phyloP scores from a whole-genome alignment of 2,888 invertebrate species.

The Campoletis raptor region DNA sequence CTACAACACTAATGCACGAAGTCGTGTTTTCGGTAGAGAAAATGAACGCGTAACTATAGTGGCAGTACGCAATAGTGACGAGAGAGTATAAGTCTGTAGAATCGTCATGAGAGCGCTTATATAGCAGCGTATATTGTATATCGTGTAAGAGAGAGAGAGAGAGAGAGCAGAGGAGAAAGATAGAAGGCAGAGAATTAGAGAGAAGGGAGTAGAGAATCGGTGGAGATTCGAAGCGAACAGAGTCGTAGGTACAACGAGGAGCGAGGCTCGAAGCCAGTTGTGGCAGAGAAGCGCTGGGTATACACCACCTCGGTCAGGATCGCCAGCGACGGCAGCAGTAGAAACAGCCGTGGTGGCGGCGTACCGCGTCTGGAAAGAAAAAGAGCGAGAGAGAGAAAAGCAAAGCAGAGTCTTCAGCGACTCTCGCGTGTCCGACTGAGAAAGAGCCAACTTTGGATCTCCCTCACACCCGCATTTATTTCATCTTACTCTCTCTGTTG shows the following conservation, averaged over 20 bases:
- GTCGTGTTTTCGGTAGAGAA: conserved; percentile 66
- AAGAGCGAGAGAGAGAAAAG: conserved; percentile 72
- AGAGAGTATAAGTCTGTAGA: conserved; percentile 61
- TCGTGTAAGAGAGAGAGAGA: not conserved
- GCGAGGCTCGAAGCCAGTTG: conserved; percentile 68
- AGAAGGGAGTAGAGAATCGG: conserved; percentile 47
- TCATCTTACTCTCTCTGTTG: conserved; percentile 12
- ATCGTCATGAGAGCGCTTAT: conserved; percentile 60
- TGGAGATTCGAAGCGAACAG: conserved; percentile 51
- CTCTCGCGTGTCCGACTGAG: conserved; percentile 47
- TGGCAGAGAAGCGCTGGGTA: conserved; percentile 64
- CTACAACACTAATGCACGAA: conserved; percentile 61
- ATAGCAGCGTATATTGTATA: conserved; percentile 41
- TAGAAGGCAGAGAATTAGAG: conserved; percentile 42
- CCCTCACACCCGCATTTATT: conserved; percentile 36
- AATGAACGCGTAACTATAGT: conserved; percentile 63
- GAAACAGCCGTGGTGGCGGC: conserved; percentile 66
- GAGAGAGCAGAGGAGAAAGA: conserved; percentile 43
- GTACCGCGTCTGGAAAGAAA: conserved; percentile 85
- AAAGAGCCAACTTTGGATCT: conserved; percentile 44
- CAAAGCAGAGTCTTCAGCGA: conserved; percentile 37
- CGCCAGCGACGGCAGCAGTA: conserved; percentile 69
- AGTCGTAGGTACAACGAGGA: conserved; percentile 66
- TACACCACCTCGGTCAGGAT: conserved; percentile 60
- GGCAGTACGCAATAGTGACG: conserved; percentile 55